Evolutionary conservation across 1,140 invertebrate genomes (phyloP).

Genomic region (Lithobius niger): DNA sequence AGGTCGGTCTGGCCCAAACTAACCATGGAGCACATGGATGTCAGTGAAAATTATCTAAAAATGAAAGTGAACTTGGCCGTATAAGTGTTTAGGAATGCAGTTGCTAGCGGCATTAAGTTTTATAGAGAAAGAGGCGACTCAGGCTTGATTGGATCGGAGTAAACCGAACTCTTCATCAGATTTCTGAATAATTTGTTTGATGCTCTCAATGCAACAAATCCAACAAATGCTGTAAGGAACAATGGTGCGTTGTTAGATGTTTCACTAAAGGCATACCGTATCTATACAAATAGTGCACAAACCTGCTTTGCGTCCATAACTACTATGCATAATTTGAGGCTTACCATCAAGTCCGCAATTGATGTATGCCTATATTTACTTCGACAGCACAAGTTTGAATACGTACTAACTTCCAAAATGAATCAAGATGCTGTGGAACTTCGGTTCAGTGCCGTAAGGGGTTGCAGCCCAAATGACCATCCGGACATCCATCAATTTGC

Average conservation of each 20-base stretch:
- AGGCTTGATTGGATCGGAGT: background rate
- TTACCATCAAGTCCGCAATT: background rate
- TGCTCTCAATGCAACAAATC: background rate
- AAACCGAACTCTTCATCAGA: background rate
- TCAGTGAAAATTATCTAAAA: background rate
- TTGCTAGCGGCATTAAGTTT: background rate
- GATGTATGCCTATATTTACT: background rate
- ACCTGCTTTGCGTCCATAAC: background rate
- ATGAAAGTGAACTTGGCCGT: too few relatives aligned
- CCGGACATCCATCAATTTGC: too few relatives aligned
- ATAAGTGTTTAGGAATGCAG: too few relatives aligned
- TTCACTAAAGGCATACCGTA: background rate
- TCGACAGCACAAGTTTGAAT: background rate
- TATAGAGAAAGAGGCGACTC: background rate
- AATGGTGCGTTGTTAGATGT: background rate
- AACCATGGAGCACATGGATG: background rate
- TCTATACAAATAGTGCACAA: background rate
- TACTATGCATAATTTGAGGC: background rate
- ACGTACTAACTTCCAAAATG: background rate
- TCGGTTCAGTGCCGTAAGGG: background rate
- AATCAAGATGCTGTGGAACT: slow-evolving; percentile 2
- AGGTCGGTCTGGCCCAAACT: background rate
- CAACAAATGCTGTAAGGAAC: background rate
- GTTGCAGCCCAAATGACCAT: too few relatives aligned
- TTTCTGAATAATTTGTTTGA: slow-evolving; percentile 2